These are phyloP conservation scores for Leistus spinibarbis DNA, from an alignment of 2,888 invertebrate genomes.

Conservation along the genomic window DNA sequence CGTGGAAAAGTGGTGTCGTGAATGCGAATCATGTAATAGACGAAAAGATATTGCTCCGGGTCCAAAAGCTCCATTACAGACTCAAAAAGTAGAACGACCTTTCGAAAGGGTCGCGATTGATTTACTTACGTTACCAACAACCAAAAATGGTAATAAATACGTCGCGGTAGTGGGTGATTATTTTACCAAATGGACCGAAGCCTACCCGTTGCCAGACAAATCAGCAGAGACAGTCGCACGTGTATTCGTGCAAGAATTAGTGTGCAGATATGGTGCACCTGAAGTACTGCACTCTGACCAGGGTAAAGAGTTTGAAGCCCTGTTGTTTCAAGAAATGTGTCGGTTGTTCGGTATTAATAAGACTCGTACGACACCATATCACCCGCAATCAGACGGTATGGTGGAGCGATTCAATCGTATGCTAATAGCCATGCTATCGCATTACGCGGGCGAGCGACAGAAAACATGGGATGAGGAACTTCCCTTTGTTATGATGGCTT, in stretches of 20 bases:
- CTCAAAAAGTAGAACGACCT: neutral
- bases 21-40: neutral
- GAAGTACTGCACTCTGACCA: constrained; percentile 41
- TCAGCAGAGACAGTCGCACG: constrained; percentile 45
- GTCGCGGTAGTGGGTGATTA: constrained; percentile 15
- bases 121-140: neutral
- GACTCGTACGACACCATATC: constrained; percentile 42
- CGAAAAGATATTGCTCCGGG: neutral
- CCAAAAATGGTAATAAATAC: constrained; percentile 1
- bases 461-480: neutral
- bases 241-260: constrained; percentile 39
- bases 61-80: neutral
- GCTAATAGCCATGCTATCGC: neutral
- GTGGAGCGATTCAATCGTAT: constrained; percentile 43
- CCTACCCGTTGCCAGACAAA: constrained; percentile 41
- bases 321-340: constrained; percentile 39
- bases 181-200: constrained; percentile 41
- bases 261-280: constrained; percentile 40
- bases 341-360: constrained; percentile 40
- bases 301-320: constrained; percentile 44
- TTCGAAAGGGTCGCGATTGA: constrained; percentile 8
- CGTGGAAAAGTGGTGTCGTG: neutral
- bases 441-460: neutral
- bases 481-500: neutral
- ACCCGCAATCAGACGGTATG: constrained; percentile 43